Base-by-base conservation (phyloP, 1,140 invertebrate genomes). In the Vanessa tameamea region DNA sequence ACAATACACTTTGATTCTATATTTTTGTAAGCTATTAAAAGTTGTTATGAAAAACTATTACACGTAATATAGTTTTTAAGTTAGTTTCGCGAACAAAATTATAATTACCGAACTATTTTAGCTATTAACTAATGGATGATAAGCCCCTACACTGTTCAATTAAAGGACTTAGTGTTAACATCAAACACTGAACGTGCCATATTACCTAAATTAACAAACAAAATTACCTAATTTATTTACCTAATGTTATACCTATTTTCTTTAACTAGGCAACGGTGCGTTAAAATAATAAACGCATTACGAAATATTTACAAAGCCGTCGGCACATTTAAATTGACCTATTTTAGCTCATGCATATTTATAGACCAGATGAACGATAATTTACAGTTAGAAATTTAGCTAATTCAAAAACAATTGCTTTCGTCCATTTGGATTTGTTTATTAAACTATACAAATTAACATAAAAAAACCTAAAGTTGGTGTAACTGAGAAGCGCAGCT, bases 251-350 rank as follows among this genome's bases (percentile, higher is more conserved):
- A 15, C 5, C 15, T 50, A 50, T 50, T 50, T 50, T 50, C 48
- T 50, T 50, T 50, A 50, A 14, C 12, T 50, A 50, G 48, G 15
- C 48, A 50, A 13, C 12, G 48, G 12, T 50, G 48, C 48, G 48
- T 50, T 15, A 50, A 50, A 50, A 50, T 50, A 48, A 48, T 15
- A 53, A 53, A 53, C 50, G 6, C 7, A 53, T 53, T 53, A 4
- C 50, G 8, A 53, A 53, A 53, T 53, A 53, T 53, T n/a, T 53
- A 53, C 50, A 20, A 53, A 53, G 50, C 50, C n/a, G 14, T 50
- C 50, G 50, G 50, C 15, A n/a, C n/a, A 53, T 53, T n/a, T n/a
- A n/a, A 53, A 53, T 53, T 53, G n/a, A 53, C 50, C 50, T 53
- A 53, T 53, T 51, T 51, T 53, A 53, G 9, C 50, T 53, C 50